Conservation (phyloP, 2,888 invertebrate genomes). For the Drosophila mettleri region DNA sequence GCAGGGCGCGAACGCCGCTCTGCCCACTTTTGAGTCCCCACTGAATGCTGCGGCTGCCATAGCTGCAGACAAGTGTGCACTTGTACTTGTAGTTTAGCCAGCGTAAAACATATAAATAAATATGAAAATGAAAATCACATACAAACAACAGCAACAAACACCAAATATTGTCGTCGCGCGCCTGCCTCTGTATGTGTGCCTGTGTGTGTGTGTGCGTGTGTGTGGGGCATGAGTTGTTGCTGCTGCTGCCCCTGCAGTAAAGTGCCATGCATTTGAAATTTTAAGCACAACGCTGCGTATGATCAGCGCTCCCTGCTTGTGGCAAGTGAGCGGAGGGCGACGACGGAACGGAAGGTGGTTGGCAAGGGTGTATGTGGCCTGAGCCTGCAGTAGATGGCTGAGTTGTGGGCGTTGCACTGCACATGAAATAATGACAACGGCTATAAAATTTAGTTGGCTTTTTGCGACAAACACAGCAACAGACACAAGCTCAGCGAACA, state of each 20-base stretch:
- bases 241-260: constrained; percentile 50
- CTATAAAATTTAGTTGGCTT: constrained; percentile 76
- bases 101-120: constrained; percentile 79
- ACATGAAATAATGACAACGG: constrained; percentile 77
- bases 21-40: constrained; percentile 10
- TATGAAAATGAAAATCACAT: constrained; percentile 72
- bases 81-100: constrained; percentile 75
- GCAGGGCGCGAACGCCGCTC: constrained; percentile 23
- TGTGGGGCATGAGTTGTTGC: constrained; percentile 35
- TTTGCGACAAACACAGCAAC: constrained; percentile 60
- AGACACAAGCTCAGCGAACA: constrained; percentile 3
- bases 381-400: constrained; percentile 10
- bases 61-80: constrained; percentile 72
- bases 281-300: constrained; percentile 78
- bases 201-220: constrained; percentile 24
- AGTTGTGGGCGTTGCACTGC: constrained; percentile 47
- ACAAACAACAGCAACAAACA: constrained; percentile 34
- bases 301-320: constrained; percentile 64
- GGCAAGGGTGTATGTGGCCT: not conserved
- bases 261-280: constrained; percentile 77
- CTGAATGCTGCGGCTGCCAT: constrained; percentile 16
- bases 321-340: constrained; percentile 15
- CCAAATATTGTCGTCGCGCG: constrained; percentile 50
- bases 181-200: constrained; percentile 5
- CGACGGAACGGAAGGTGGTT: not conserved